phyloP scores from a whole-genome alignment of 2,113 vertebrate species.

The Struthio camelus region DNA sequence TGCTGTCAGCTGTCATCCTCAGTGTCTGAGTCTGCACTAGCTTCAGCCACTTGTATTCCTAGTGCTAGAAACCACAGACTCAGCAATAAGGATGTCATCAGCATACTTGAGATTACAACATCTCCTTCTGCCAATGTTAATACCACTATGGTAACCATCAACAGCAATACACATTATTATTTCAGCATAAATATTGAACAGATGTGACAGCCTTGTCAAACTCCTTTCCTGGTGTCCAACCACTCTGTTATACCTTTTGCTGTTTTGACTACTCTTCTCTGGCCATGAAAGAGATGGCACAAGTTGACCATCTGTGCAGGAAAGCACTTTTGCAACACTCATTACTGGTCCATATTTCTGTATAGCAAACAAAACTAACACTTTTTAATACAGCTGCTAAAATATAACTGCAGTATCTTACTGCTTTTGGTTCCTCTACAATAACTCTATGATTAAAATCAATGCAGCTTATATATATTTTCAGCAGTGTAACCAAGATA shows the following conservation, averaged over 20 bases:
- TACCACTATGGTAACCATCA: constrained; percentile 82
- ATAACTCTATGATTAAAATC: background rate
- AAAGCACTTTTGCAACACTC: background rate
- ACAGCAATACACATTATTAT: constrained; percentile 77
- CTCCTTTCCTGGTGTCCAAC: constrained; percentile 78
- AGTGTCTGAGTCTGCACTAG: constrained; percentile 38
- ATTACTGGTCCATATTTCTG: background rate
- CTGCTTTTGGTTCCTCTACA: background rate
- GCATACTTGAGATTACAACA: constrained; percentile 75
- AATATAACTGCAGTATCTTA: background rate
- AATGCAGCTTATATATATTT: background rate
- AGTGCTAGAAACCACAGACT: constrained; percentile 72
- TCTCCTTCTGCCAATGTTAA: constrained; percentile 83
- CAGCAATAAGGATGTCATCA: constrained; percentile 78
- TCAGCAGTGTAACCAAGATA: background rate
- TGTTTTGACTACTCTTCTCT: constrained; percentile 73
- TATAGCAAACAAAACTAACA: background rate
- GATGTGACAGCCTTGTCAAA: constrained; percentile 85
- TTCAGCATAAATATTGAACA: constrained; percentile 80
- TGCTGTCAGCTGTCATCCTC: constrained; percentile 64
- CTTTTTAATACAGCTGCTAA: background rate
- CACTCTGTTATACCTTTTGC: constrained; percentile 75
- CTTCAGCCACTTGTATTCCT: constrained; percentile 39
- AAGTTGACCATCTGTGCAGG: constrained; percentile 24
- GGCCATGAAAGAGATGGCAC: constrained; percentile 39